These are phyloP conservation scores for Rhabditoides inermis DNA, from an alignment of 2,888 invertebrate genomes.

Conservation along the genomic window DNA sequence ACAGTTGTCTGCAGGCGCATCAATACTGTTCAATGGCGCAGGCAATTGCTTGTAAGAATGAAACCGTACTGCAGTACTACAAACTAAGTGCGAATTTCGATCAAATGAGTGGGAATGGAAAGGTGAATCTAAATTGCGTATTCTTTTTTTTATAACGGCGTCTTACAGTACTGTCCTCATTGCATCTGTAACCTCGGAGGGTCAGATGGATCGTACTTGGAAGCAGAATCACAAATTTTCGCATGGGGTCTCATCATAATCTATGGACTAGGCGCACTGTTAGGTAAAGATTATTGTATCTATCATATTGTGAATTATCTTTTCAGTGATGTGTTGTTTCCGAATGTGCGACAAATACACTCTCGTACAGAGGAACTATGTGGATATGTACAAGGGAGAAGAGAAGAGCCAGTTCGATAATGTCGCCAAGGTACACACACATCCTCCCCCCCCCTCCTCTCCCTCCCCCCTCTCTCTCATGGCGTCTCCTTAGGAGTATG, in stretches of 20 bases:
- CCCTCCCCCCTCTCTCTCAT: no score
- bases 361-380: conserved; percentile 38
- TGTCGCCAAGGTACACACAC: conserved; percentile 37
- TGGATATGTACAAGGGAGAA: conserved; percentile 38
- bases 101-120: conserved; percentile 20
- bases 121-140: no score
- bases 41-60: conserved; percentile 24
- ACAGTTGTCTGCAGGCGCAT: conserved; percentile 31
- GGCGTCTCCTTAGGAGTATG: conserved; percentile 36
- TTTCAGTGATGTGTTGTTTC: conserved; percentile 32
- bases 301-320: background rate
- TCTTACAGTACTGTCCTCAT: conserved; percentile 35
- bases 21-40: conserved; percentile 26
- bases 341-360: conserved; percentile 47
- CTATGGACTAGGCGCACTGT: conserved; percentile 24
- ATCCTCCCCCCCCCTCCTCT: no score
- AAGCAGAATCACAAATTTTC: conserved; percentile 38
- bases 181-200: conserved; percentile 34
- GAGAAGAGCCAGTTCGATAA: conserved; percentile 38
- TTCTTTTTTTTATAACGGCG: background rate
- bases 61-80: conserved; percentile 18
- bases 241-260: conserved; percentile 34
- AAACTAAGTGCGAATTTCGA: conserved; percentile 13
- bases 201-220: conserved; percentile 25
- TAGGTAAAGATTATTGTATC: conserved; percentile 13